Conservation (phyloP, 1,140 invertebrate genomes). For the Brachionus rubens region DNA sequence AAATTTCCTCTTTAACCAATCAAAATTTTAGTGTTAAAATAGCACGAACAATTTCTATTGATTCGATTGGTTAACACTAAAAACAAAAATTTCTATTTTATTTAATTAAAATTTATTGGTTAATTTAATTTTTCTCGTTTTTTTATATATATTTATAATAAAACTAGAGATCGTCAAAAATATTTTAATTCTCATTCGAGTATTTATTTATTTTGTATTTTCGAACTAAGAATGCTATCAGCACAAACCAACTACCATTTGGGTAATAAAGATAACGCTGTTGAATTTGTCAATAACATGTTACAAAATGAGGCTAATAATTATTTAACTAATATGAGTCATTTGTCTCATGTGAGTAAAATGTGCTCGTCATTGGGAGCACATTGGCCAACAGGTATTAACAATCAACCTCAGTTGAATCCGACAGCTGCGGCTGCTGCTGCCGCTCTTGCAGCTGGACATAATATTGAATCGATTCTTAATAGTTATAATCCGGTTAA, state of each 20-base stretch:
- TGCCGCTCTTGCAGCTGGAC: not conserved
- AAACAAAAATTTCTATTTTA: not conserved
- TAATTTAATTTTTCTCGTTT: not conserved
- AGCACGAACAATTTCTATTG: not conserved
- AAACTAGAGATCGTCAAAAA: conserved; percentile 5
- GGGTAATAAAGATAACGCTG: conserved; percentile 1
- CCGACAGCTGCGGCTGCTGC: not conserved
- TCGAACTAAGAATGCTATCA: conserved; percentile 15
- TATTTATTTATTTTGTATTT: conserved; percentile 11
- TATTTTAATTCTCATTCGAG: conserved; percentile 33
- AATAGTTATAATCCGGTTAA: not conserved
- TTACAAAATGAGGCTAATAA: conserved; percentile 18
- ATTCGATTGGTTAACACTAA: not conserved
- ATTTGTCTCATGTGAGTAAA: conserved; percentile 13
- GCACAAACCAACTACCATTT: conserved; percentile 13
- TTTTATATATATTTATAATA: not conserved
- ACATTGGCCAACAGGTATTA: conserved; percentile 3
- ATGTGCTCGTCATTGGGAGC: conserved; percentile 42
- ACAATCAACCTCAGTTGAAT: not conserved
- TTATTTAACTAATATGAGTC: conserved; percentile 12
- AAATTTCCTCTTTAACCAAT: not conserved
- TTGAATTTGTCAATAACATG: conserved; percentile 33
- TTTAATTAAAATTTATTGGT: conserved; percentile 32
- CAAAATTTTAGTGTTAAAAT: too few relatives aligned
- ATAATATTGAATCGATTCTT: conserved; percentile 43